A percentile compares a stretch with the other conserved stretches of the same genome.
Conservation (phyloP, 1,140 invertebrate genomes). For the Aphidius gifuensis region DNA sequence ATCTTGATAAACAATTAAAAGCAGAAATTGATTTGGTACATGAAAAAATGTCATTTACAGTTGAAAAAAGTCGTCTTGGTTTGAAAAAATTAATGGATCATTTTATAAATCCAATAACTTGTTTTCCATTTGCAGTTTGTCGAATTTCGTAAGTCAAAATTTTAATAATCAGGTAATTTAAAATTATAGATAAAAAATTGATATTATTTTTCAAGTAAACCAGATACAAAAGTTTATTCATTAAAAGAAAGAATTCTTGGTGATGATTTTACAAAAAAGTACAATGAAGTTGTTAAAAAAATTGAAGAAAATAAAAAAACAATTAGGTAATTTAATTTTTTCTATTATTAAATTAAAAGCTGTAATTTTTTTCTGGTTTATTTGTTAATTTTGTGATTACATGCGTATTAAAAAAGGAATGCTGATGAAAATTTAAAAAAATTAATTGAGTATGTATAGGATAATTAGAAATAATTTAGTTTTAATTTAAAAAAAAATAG, state of each 20-base stretch:
- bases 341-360: background rate
- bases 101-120: constrained; percentile 67
- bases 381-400: background rate
- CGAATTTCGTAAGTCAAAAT: constrained; percentile 50
- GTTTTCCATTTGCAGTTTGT: constrained; percentile 62
- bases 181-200: constrained; percentile 17
- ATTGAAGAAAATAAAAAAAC: constrained; percentile 38
- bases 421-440: too few relatives aligned
- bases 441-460: too few relatives aligned
- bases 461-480: too few relatives aligned
- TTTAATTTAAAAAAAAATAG: too few relatives aligned
- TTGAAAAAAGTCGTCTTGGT: constrained; percentile 66
- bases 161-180: constrained; percentile 16
- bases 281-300: constrained; percentile 57
- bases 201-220: constrained; percentile 32
- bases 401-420: too few relatives aligned
- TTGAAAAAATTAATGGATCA: constrained; percentile 69
- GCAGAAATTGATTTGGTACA: constrained; percentile 61
- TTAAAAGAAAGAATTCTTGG: constrained; percentile 63
- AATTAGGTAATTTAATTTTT: constrained; percentile 1
- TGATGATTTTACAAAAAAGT: constrained; percentile 57
- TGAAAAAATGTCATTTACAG: constrained; percentile 61
- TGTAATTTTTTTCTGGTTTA: background rate
- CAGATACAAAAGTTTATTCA: constrained; percentile 56
- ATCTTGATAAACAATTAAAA: constrained; percentile 60